These are phyloP conservation scores for Peromyscus leucopus DNA, from an alignment of 2,113 vertebrate species.

Conservation along the genomic window DNA sequence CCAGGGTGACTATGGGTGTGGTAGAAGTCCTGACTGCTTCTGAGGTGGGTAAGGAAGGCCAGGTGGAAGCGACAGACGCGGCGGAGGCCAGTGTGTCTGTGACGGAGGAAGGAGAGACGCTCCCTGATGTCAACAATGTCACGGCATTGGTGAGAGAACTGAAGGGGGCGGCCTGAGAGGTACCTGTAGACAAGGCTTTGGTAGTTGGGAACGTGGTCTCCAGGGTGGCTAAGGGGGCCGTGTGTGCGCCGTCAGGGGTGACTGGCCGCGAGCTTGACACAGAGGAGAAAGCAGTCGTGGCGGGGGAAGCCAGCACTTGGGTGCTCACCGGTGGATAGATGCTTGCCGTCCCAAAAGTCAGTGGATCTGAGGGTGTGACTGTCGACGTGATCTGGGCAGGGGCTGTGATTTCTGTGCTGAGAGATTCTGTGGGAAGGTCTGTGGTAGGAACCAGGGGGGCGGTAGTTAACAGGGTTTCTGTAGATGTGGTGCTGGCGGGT, in stretches of 20 bases:
- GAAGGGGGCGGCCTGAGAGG: not conserved
- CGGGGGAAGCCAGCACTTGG: accelerated
- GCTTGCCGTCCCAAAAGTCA: accelerated
- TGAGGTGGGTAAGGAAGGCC: not conserved
- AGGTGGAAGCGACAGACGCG: accelerated
- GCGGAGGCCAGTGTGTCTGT: accelerated
- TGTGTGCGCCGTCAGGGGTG: accelerated
- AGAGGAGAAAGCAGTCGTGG: accelerated
- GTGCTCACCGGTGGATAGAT: accelerated
- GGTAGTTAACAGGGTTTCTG: too few relatives aligned
- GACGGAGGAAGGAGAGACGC: too few relatives aligned
- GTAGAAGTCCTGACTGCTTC: too few relatives aligned
- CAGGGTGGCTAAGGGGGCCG: accelerated
- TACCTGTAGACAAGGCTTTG: accelerated
- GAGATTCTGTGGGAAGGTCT: accelerated
- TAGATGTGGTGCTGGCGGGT: not conserved
- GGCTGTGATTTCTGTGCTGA: not conserved
- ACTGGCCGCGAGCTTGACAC: accelerated
- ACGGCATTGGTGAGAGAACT: not conserved
- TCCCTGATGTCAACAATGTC: not conserved
- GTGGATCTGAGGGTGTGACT: accelerated
- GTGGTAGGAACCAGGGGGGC: accelerated
- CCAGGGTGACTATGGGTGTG: too few relatives aligned
- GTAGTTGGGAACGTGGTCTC: too few relatives aligned
- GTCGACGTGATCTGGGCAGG: accelerated